Conservation (phyloP, 2,888 invertebrate genomes). For the Pogonocherus hispidulus region DNA sequence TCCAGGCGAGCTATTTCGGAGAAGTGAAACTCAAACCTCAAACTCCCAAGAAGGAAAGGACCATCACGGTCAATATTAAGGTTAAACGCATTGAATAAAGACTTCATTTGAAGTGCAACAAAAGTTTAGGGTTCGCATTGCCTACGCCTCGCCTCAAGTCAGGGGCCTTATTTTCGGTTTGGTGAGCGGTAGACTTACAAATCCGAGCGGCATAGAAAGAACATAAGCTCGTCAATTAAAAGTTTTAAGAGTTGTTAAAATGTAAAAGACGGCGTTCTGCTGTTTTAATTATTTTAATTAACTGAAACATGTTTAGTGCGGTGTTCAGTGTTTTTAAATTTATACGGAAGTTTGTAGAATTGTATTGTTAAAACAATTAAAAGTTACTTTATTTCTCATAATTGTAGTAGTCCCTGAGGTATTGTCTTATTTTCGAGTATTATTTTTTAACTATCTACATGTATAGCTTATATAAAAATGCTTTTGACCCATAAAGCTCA, state of each 20-base stretch:
- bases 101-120: not conserved
- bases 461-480: no score
- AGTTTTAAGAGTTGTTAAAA: not conserved
- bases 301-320: not conserved
- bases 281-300: constrained; percentile 6
- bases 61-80: constrained; percentile 1
- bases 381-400: no score
- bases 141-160: not conserved
- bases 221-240: not conserved
- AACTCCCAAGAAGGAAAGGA: not conserved
- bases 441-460: no score
- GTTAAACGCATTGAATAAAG: not conserved
- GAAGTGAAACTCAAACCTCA: not conserved
- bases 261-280: not conserved
- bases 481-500: no score
- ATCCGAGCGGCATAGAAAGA: not conserved
- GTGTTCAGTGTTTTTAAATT: not conserved
- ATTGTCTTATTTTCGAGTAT: no score
- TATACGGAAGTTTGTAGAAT: no score
- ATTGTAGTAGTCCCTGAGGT: no score
- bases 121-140: not conserved
- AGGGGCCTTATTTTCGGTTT: not conserved
- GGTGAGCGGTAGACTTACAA: not conserved
- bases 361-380: no score
- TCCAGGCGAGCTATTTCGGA: not conserved